Conservation (phyloP, 2,113 vertebrate genomes). For the Halcyon senegalensis region DNA sequence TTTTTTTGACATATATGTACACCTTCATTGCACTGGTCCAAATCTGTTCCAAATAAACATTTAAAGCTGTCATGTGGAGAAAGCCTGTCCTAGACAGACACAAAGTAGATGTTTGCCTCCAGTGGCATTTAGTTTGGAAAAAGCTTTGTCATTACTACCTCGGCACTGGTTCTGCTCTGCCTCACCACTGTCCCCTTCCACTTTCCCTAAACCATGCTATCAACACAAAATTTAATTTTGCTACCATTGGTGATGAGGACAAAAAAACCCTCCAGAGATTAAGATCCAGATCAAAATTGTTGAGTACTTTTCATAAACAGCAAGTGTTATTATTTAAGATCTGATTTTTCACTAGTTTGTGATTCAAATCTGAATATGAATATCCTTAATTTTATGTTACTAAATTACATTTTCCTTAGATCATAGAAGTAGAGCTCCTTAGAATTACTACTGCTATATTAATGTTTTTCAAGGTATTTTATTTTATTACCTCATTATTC, state of each 20-base stretch:
- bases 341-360: background rate
- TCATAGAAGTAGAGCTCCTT: background rate
- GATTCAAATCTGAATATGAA: background rate
- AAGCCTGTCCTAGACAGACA: background rate
- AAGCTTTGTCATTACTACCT: background rate
- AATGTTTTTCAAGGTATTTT: background rate
- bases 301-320: background rate
- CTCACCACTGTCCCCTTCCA: background rate
- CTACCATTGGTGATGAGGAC: background rate
- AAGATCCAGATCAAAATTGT: background rate
- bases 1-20: rapidly evolving
- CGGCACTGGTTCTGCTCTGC: background rate
- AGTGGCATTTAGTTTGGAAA: background rate
- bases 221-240: background rate
- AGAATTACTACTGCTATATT: background rate
- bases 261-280: background rate
- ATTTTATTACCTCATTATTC: background rate
- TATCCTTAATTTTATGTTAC: background rate
- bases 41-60: background rate
- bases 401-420: background rate
- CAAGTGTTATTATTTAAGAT: background rate
- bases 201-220: background rate
- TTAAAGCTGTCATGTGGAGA: background rate
- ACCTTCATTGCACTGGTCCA: background rate
- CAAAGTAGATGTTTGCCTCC: background rate